Base-by-base conservation (phyloP, 2,797 vertebrate species). In the Rhinella marina region DNA sequence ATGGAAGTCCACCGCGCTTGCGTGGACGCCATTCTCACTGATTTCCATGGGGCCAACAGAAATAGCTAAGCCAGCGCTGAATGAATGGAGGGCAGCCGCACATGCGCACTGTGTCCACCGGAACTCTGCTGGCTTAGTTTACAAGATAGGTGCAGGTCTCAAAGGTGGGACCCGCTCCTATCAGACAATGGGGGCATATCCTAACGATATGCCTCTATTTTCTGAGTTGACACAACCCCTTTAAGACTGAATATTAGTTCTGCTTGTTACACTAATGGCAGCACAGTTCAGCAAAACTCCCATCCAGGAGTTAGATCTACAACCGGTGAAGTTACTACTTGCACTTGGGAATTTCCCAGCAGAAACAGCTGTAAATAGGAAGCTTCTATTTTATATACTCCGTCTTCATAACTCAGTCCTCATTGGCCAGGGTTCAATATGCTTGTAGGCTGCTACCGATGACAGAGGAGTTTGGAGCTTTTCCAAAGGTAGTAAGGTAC, bases 321-420 rank as follows among this genome's bases (percentile, higher is more conserved):
- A 73, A 29, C 3, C 41, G 82, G 90, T 90, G 87, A 90, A 92
- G 91, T 91, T 92, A 70, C 88, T 90, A 91, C 92, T 90, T 7
- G 92, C 89, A 90, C 52, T 88, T 90, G 93, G 93, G 93, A 93
- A 93, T 92, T 93, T 91, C 93, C 92, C 93, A 73, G 62, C 81
- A 92, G 87, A 90, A 90, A 90, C 92, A 92, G 91, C 92, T 93
- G 93, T 89, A 91, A 66, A 87, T 92, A 90, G 19, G 61, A 50
- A 57, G 84, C 72, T 83, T 56, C 72, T 68, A 16, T 86, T 84
- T 88, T 89, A 70, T 86, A 86, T 52, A 27, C 73, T 89, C 72
- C 27, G 48, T 16, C 32, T 83, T 83, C 61, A 62, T 86, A 70
- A 52, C 72, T 70, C 41, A 52, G 61, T 76, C 32, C 70, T 87